phyloP scores from a whole-genome alignment of 2,113 vertebrate species.

The Gallinago media region DNA sequence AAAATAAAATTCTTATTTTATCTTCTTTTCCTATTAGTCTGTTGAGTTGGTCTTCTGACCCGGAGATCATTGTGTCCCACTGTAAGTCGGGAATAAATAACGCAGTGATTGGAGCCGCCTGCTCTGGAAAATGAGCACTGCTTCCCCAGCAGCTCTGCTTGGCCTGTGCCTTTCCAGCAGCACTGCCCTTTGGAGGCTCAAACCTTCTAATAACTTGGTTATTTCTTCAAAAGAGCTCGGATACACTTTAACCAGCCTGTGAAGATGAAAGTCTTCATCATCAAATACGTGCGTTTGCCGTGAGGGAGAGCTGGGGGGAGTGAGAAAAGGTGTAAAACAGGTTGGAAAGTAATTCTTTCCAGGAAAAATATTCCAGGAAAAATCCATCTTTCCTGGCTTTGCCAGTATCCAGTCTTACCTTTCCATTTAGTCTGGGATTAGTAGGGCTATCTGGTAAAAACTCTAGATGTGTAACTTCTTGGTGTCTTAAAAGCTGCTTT shows the following conservation, averaged over 20 bases:
- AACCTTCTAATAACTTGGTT: not conserved
- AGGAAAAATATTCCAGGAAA: not conserved
- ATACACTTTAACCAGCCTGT: not conserved
- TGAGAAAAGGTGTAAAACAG: not conserved
- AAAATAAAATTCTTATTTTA: not conserved
- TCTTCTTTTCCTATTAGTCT: not conserved
- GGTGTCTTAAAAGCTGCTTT: not conserved
- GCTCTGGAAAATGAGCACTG: not conserved
- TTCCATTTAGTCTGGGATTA: not conserved
- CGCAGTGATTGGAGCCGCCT: fast-evolving
- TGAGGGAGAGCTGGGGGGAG: not conserved
- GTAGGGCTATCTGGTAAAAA: not conserved
- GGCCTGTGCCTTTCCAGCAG: not conserved
- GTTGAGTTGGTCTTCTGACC: not conserved
- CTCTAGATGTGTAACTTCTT: not conserved
- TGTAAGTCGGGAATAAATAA: not conserved
- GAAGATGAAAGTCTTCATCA: not conserved
- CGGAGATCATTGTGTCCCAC: fast-evolving
- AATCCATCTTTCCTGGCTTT: not conserved
- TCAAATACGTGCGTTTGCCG: fast-evolving
- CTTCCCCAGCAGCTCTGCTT: not conserved
- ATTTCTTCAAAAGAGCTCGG: not conserved
- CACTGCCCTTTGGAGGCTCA: not conserved
- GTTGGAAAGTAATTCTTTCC: not conserved
- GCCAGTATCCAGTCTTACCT: not conserved